Evolutionary conservation across 2,888 invertebrate genomes (phyloP).

Genomic region (Acrocera orbiculus): DNA sequence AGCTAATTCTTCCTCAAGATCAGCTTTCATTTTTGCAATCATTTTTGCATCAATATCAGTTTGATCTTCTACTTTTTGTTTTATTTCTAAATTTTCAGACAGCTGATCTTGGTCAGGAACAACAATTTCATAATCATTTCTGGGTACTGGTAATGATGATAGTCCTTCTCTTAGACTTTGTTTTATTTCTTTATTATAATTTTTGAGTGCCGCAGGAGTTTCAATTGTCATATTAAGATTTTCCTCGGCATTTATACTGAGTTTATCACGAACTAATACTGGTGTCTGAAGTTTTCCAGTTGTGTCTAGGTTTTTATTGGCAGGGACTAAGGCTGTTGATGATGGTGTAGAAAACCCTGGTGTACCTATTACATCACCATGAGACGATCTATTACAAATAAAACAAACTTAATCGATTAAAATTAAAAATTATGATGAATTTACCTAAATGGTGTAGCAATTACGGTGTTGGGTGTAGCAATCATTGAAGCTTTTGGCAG

Average conservation of each 20-base stretch:
- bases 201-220: slow-evolving; percentile 48
- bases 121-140: slow-evolving; percentile 97
- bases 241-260: slow-evolving; percentile 88
- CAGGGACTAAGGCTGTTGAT: slow-evolving; percentile 33
- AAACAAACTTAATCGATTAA: background rate
- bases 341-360: slow-evolving; percentile 42
- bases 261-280: slow-evolving; percentile 75
- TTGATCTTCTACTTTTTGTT: slow-evolving; percentile 58
- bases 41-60: slow-evolving; percentile 62
- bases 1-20: slow-evolving; percentile 37
- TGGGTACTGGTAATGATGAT: slow-evolving; percentile 68
- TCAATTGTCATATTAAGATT: slow-evolving; percentile 48
- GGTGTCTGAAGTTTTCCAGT: slow-evolving; percentile 35
- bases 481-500: slow-evolving; percentile 52
- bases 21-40: slow-evolving; percentile 49
- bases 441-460: slow-evolving; percentile 67
- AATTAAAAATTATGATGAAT: background rate
- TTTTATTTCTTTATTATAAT: slow-evolving; percentile 53
- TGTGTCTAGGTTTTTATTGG: slow-evolving; percentile 17
- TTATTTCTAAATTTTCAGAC: no score
- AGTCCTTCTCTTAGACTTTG: slow-evolving; percentile 61
- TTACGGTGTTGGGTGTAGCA: slow-evolving; percentile 79
- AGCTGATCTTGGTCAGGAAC: slow-evolving; percentile 71
- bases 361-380: slow-evolving; percentile 44
- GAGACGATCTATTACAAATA: slow-evolving; percentile 35